A percentile compares a stretch with the other conserved stretches of the same genome.
phyloP scores from a whole-genome alignment of 2,113 vertebrate genomes.

The Cyanistes caeruleus region DNA sequence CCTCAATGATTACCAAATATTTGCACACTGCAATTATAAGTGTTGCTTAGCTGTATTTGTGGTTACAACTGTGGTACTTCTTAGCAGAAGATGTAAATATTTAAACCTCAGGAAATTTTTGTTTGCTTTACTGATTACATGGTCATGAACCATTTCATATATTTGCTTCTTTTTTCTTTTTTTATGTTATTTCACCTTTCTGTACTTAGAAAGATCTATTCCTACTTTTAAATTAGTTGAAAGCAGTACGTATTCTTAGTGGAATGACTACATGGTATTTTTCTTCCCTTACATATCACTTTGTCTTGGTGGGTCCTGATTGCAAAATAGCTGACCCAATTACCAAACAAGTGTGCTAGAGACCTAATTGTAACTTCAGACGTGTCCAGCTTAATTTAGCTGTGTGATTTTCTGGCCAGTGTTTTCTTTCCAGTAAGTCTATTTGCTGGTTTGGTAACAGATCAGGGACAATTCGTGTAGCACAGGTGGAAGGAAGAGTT shows the following conservation, averaged over 20 bases:
- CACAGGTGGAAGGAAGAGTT: slow-evolving; percentile 36
- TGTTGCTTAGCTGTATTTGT: background rate
- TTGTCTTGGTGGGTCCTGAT: background rate
- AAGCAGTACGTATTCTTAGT: background rate
- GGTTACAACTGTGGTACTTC: background rate
- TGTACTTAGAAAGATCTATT: background rate
- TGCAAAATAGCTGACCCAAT: background rate
- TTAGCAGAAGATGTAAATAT: background rate
- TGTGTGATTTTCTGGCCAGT: background rate
- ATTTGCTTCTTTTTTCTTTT: background rate
- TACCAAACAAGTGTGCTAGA: background rate
- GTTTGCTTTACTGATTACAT: background rate
- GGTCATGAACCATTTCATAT: background rate
- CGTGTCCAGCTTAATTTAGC: background rate
- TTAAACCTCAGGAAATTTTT: background rate
- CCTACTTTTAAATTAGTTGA: background rate
- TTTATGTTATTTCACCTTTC: background rate
- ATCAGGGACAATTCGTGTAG: slow-evolving; percentile 41
- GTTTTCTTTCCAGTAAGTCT: slow-evolving; percentile 22
- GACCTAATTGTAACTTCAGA: background rate
- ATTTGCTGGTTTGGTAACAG: slow-evolving; percentile 35
- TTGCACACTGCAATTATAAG: background rate
- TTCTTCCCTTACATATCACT: background rate
- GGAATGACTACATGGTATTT: background rate
- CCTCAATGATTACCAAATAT: background rate